Percentiles rank a stretch among this genome's conserved stretches.
Evolutionary conservation across 2,888 invertebrate species (phyloP).

Genomic region (Drosophila leonis): DNA sequence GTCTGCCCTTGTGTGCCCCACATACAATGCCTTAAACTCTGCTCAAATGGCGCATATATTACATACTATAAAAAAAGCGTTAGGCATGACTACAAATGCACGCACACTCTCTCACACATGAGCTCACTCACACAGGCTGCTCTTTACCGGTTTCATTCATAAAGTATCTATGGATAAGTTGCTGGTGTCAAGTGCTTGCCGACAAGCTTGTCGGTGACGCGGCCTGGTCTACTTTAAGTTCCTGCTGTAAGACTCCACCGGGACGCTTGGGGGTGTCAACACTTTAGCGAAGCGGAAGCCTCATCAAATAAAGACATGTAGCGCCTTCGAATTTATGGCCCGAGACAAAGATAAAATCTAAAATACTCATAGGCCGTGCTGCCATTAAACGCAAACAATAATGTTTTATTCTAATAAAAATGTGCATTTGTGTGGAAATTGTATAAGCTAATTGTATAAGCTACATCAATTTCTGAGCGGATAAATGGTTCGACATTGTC

Average conservation of each 20-base stretch:
- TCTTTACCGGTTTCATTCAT: constrained; percentile 32
- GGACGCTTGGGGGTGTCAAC: not conserved
- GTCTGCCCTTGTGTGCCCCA: constrained; percentile 19
- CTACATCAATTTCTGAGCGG: no score
- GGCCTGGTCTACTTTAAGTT: constrained; percentile 48
- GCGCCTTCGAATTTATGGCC: constrained; percentile 19
- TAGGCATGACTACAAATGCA: constrained; percentile 48
- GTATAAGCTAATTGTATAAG: not conserved
- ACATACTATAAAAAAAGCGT: constrained; percentile 67
- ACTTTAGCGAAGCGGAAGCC: not conserved
- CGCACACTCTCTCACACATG: constrained; percentile 16
- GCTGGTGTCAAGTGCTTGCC: constrained; percentile 73
- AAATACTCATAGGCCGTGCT: constrained; percentile 6
- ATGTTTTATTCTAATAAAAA: constrained; percentile 8
- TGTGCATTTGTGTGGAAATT: not conserved
- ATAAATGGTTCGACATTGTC: not conserved
- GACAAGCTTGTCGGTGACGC: constrained; percentile 53
- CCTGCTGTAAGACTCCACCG: not conserved
- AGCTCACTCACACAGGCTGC: constrained; percentile 8
- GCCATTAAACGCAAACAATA: constrained; percentile 4
- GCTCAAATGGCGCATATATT: constrained; percentile 54
- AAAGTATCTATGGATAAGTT: constrained; percentile 61
- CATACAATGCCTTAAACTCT: constrained; percentile 47
- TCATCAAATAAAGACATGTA: constrained; percentile 27
- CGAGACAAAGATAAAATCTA: constrained; percentile 8